These are phyloP conservation scores for Drosophila santomea DNA, from an alignment of 1,140 invertebrate genomes.

Conservation along the genomic window DNA sequence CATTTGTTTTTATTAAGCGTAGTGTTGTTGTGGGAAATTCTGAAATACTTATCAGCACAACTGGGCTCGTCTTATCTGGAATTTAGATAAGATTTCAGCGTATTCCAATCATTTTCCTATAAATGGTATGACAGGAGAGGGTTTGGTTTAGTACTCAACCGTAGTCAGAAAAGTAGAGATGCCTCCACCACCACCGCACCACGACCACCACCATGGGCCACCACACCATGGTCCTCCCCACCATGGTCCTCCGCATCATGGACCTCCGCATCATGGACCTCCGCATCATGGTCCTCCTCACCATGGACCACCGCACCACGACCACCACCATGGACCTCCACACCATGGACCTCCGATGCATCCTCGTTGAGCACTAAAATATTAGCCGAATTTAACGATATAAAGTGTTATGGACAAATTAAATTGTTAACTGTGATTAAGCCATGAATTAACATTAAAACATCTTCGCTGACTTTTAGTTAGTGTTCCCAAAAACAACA, in stretches of 20 bases:
- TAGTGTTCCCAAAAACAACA: too few relatives aligned
- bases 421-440: background rate
- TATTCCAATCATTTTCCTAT: conserved; percentile 7
- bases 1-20: background rate
- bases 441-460: background rate
- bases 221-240: conserved; percentile 13
- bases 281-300: conserved; percentile 1
- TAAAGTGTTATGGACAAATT: background rate
- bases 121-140: background rate
- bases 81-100: background rate
- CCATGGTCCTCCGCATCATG: conserved; percentile 18
- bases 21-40: background rate
- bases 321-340: conserved; percentile 9
- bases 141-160: background rate
- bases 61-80: conserved; percentile 8
- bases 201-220: conserved; percentile 26
- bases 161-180: conserved; percentile 15
- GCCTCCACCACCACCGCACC: conserved; percentile 22
- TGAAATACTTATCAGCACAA: conserved; percentile 6
- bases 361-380: conserved; percentile 19
- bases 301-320: background rate
- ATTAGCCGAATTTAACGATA: background rate
- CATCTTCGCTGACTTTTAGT: too few relatives aligned
- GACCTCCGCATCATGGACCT: conserved; percentile 6
- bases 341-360: conserved; percentile 39